Base-by-base conservation (phyloP, 2,113 vertebrate species). In the Hiodon alosoides region DNA sequence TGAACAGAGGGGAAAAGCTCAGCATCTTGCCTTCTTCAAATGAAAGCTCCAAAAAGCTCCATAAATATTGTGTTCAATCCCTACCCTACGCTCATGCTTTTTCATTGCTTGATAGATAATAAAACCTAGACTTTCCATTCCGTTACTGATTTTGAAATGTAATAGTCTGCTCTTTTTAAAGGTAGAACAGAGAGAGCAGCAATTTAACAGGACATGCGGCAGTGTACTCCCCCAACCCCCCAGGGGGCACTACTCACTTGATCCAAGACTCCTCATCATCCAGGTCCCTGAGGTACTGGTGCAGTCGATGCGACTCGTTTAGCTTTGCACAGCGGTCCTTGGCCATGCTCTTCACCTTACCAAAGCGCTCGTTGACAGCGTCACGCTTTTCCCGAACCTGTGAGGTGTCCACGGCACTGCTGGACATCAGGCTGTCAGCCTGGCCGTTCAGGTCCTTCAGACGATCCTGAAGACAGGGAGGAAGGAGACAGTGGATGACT, bases 181-280 rank as follows among this genome's bases (percentile, higher is more conserved):
- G n/a, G 47, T 53, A 53, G 0, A 52, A 52, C 16, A 51, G n/a
- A 69, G 4, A 52, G 52, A 69, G n/a, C 68, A 31, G 31, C 31
- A 31, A 31, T 68, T 68, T 52, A n/a, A 50, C 14, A 11, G 47
- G 13, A 16, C 50, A 52, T n/a, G 14, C 4, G 55, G 53, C n/a
- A 57, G 31, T 55, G 52, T 31, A 64, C 61, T 17, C 7, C 31
- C 13, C 7, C 6, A 10, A 53, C 4, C 4, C 60, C 8, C 11
- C 60, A 66, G 17, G 64, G 9, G 7, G 5, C 4, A 4, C 1
- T 53, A 83, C 94, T 16, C 85, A 99, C 97, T 99, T 99, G 85
- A 99, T 98, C 97, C 97, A 98, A 53, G 97, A 98, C 80, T 99
- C 98, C 74, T 99, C 98, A 0, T 99, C 98, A 0, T 99, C 97